A percentile compares a stretch with the other conserved stretches of the same genome.
Conservation (phyloP, 2,797 vertebrate species). For the Notolabrus celidotus region DNA sequence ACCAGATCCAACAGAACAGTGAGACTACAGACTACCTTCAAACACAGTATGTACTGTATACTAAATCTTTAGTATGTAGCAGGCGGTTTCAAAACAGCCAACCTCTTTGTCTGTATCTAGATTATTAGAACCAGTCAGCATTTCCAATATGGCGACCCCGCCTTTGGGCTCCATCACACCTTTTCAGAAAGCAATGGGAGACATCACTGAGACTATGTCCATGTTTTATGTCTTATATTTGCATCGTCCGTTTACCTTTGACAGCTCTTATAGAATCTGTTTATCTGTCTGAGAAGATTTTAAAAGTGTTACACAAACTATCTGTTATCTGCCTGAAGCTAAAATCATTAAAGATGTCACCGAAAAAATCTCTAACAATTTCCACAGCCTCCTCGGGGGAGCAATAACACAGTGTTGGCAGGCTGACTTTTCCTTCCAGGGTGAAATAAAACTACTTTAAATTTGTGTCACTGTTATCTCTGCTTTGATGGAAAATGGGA, state of each 20-base stretch:
- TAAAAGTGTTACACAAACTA: not conserved
- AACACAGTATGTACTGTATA: too few relatives aligned
- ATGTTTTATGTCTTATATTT: not conserved
- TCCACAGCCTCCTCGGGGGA: not conserved
- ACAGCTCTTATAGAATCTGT: not conserved
- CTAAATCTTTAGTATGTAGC: too few relatives aligned
- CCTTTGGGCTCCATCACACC: too few relatives aligned
- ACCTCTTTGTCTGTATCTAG: too few relatives aligned
- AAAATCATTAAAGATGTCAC: not conserved
- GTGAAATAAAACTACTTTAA: not conserved
- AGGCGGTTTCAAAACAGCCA: too few relatives aligned
- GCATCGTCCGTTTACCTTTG: too few relatives aligned
- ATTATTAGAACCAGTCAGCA: too few relatives aligned
- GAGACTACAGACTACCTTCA: too few relatives aligned
- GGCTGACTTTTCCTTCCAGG: not conserved
- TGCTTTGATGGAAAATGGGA: not conserved
- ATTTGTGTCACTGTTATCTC: not conserved
- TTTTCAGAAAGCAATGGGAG: too few relatives aligned
- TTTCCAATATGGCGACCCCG: too few relatives aligned
- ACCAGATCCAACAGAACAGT: too few relatives aligned
- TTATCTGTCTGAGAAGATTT: not conserved
- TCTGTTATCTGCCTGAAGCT: not conserved
- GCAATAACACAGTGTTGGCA: conserved; percentile 4
- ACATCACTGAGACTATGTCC: too few relatives aligned
- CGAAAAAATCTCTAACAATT: not conserved